phyloP scores from a whole-genome alignment of 2,797 vertebrate genomes.

The Distichodus sexfasciatus region DNA sequence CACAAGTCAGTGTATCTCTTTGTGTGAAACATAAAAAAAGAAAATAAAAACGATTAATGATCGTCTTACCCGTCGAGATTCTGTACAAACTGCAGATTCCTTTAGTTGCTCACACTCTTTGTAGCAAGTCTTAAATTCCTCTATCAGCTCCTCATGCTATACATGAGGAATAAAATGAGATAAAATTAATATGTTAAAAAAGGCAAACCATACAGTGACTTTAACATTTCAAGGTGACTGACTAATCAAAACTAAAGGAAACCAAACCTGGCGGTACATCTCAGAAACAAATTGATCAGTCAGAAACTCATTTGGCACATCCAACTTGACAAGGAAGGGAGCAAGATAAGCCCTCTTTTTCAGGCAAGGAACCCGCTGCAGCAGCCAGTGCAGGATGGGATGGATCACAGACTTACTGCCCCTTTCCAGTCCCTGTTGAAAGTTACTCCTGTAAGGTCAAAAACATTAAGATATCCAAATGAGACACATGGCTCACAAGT shows the following conservation, averaged over 20 bases:
- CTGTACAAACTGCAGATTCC: conserved; percentile 90
- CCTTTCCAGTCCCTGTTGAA: conserved; percentile 89
- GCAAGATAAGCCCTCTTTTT: conserved; percentile 96
- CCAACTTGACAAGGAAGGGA: conserved; percentile 88
- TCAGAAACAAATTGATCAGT: conserved; percentile 90
- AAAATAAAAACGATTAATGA: not conserved
- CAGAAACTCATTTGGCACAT: conserved; percentile 91
- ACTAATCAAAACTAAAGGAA: not conserved
- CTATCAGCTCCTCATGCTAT: conserved; percentile 96
- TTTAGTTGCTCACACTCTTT: conserved; percentile 95
- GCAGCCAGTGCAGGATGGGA: conserved; percentile 91
- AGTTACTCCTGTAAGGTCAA: conserved; percentile 76
- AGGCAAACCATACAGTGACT: no score
- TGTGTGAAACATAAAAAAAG: no score
- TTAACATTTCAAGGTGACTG: no score
- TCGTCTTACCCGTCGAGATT: conserved; percentile 87
- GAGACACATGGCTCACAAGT: no score
- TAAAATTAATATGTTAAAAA: not conserved
- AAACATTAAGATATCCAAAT: not conserved
- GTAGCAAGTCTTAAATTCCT: conserved; percentile 91
- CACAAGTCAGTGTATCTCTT: no score
- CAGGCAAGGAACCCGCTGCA: conserved; percentile 85
- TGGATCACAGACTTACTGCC: conserved; percentile 92
- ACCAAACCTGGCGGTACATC: conserved; percentile 86
- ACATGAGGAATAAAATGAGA: conserved; percentile 38